Conservation (phyloP, 2,888 invertebrate genomes). For the Orgyia antiqua region DNA sequence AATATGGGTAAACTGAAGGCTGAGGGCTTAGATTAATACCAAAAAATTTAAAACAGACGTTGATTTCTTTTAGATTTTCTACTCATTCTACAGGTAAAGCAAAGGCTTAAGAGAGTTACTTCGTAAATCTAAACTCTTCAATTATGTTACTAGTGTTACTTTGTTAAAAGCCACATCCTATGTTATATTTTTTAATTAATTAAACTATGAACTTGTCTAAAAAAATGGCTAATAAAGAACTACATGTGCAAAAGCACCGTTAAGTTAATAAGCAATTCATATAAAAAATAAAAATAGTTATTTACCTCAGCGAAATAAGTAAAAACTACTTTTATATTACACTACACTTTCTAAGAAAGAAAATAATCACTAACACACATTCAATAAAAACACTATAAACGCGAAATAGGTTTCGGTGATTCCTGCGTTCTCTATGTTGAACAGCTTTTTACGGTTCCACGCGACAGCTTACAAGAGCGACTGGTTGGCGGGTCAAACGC, state of each 20-base stretch:
- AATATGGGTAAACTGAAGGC: no score
- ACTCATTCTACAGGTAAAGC: no score
- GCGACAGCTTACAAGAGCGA: constrained; percentile 11
- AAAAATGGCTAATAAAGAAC: no score
- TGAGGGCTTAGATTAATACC: no score
- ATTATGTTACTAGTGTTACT: no score
- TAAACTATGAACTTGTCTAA: no score
- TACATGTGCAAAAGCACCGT: neutral
- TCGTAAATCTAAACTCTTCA: no score
- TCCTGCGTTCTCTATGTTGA: constrained; percentile 9
- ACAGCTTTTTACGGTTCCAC: constrained; percentile 9
- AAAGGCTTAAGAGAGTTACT: no score
- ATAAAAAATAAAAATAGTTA: constrained; percentile 4
- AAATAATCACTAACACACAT: constrained; percentile 9
- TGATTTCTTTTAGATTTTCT: no score
- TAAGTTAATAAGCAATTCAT: neutral
- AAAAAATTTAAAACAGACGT: no score
- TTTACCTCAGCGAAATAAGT: constrained; percentile 16
- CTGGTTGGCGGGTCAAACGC: constrained; percentile 19
- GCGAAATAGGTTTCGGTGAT: constrained; percentile 15
- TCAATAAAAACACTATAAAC: constrained; percentile 13
- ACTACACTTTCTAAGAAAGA: constrained; percentile 14
- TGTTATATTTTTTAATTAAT: no score
- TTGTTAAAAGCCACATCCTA: no score
- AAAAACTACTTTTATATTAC: constrained; percentile 6